Conservation (phyloP, 2,113 vertebrate genomes). For the Oxyruncus cristatus region DNA sequence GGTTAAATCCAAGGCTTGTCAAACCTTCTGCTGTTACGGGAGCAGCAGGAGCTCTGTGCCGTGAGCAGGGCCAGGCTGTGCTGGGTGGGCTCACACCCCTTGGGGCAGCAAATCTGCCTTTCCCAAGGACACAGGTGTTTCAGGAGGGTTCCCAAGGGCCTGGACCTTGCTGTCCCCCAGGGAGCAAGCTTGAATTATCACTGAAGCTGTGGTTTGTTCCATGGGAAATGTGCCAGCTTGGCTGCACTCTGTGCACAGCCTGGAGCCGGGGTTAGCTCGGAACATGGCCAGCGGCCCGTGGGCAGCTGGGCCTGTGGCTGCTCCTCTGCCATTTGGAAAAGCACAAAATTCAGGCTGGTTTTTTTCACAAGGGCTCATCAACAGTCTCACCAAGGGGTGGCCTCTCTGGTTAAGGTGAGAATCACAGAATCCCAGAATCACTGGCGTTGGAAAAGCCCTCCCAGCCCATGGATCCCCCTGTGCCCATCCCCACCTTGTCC, state of each 20-base stretch:
- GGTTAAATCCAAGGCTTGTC: not conserved
- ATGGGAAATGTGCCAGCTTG: not conserved
- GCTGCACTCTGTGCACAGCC: not conserved
- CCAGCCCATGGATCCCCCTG: not conserved
- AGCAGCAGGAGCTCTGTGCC: not conserved
- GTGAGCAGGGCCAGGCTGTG: not conserved
- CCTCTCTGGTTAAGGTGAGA: not conserved
- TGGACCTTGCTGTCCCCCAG: not conserved
- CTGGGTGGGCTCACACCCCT: not conserved
- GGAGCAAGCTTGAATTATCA: not conserved
- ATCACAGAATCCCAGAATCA: not conserved
- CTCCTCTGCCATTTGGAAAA: not conserved
- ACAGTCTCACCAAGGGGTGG: not conserved
- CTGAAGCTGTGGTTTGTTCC: rapidly evolving
- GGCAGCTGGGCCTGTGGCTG: not conserved
- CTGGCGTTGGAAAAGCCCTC: not conserved
- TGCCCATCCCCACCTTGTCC: not conserved
- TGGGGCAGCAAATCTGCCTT: not conserved
- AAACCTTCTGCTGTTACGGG: not conserved
- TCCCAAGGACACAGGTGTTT: not conserved
- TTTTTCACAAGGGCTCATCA: not conserved
- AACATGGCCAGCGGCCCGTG: not conserved
- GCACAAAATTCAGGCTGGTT: rapidly evolving
- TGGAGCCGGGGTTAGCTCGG: not conserved
- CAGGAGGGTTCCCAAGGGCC: not conserved